Evolutionary conservation across 1,140 invertebrate species (phyloP).

Genomic region (Ruditapes philippinarum): DNA sequence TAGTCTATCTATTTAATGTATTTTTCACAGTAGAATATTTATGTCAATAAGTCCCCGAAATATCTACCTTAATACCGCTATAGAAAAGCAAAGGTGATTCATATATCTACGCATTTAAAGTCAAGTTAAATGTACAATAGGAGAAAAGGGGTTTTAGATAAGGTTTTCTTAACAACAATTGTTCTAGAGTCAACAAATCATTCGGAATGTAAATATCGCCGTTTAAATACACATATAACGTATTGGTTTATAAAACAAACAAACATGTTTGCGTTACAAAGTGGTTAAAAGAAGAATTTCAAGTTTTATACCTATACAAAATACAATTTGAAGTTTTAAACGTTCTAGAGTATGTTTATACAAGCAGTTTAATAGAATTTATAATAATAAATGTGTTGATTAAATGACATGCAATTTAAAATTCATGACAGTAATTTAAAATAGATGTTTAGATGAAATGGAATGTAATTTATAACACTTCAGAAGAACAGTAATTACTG

Average conservation of each 20-base stretch:
- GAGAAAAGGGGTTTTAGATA: background rate
- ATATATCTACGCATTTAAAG: background rate
- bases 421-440: background rate
- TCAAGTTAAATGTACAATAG: conserved; percentile 3
- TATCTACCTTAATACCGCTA: background rate
- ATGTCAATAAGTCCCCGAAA: background rate
- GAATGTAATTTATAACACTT: conserved; percentile 2
- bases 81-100: background rate
- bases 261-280: background rate
- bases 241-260: conserved; percentile 19
- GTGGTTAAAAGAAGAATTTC: background rate
- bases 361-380: background rate
- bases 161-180: background rate
- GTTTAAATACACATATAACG: conserved; percentile 7
- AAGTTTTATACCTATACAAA: conserved; percentile 3
- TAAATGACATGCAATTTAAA: background rate
- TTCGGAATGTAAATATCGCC: background rate
- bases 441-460: background rate
- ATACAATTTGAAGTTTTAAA: conserved; percentile 10
- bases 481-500: background rate
- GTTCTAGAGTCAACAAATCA: background rate
- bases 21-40: background rate
- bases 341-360: background rate
- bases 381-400: background rate
- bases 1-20: background rate